phyloP scores from a whole-genome alignment of 2,113 vertebrate species.

The Paratilapia polleni region DNA sequence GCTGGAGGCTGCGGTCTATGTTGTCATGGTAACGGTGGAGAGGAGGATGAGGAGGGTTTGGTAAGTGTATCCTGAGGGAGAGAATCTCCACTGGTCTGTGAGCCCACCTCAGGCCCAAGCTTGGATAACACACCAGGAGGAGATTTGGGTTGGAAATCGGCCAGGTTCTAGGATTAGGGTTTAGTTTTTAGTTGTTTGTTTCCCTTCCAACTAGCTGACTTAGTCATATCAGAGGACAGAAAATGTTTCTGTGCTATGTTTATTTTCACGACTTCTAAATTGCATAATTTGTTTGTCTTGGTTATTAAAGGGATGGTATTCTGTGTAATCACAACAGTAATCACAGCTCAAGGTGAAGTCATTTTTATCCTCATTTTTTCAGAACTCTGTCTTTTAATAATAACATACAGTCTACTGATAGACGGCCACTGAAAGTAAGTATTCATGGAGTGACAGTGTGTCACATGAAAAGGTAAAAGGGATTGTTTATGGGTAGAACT shows the following conservation, averaged over 20 bases:
- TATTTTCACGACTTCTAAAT: neutral
- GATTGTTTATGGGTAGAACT: neutral
- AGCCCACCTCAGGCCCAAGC: slow-evolving; percentile 57
- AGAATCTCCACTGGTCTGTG: slow-evolving; percentile 60
- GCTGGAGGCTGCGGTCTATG: slow-evolving; percentile 72
- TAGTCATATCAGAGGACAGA: neutral
- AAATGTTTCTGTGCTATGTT: neutral
- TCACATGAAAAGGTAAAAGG: neutral
- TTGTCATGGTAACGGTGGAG: slow-evolving; percentile 80
- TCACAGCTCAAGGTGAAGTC: neutral
- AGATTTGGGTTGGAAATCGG: slow-evolving; percentile 20
- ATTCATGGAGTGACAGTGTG: too few species aligned
- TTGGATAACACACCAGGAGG: slow-evolving; percentile 27
- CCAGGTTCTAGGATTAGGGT: slow-evolving; percentile 7
- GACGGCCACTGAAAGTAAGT: too few species aligned
- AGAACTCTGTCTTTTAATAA: too few species aligned
- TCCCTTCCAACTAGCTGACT: neutral
- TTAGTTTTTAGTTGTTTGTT: neutral
- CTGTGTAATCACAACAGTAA: neutral
- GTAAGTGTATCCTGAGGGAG: slow-evolving; percentile 61
- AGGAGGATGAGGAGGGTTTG: slow-evolving; percentile 31
- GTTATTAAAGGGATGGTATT: neutral
- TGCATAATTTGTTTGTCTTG: neutral
- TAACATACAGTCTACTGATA: too few species aligned
- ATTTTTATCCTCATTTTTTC: too few species aligned